phyloP scores from a whole-genome alignment of 2,888 invertebrate species.

The Sicus ferrugineus region DNA sequence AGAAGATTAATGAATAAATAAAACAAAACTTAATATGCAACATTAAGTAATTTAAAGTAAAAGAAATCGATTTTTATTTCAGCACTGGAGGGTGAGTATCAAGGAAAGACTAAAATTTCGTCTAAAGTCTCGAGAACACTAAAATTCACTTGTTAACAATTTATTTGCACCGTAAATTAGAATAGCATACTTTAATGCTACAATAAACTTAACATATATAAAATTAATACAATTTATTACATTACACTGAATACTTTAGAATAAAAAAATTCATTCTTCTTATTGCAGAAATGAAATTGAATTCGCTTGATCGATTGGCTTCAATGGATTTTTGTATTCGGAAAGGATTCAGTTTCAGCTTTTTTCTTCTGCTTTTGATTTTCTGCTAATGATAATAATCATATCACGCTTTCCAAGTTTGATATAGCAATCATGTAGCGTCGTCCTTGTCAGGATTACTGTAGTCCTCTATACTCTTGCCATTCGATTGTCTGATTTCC shows the following conservation, averaged over 20 bases:
- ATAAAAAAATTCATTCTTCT: neutral
- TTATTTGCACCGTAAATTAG: constrained; percentile 21
- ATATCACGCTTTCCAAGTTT: constrained; percentile 34
- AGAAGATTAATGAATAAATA: neutral
- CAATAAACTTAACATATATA: constrained; percentile 28
- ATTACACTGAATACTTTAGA: constrained; percentile 4
- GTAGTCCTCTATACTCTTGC: constrained; percentile 49
- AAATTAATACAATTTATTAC: constrained; percentile 27
- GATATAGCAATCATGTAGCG: constrained; percentile 50
- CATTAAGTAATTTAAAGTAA: too few relatives aligned
- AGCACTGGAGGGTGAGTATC: too few relatives aligned
- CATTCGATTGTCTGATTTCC: constrained; percentile 40
- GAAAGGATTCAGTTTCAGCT: neutral
- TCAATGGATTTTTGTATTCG: neutral
- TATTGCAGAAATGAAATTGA: constrained; percentile 1
- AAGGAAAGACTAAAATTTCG: too few relatives aligned
- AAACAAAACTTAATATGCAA: neutral
- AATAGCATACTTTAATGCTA: constrained; percentile 24
- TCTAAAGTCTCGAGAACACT: too few relatives aligned
- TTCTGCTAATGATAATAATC: constrained; percentile 24
- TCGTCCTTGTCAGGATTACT: constrained; percentile 44
- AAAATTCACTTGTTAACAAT: constrained; percentile 11
- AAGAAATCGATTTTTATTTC: too few relatives aligned
- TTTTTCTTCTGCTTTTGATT: constrained; percentile 4
- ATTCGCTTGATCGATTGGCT: neutral